phyloP scores from a whole-genome alignment of 2,888 invertebrate species.

The Plutella xylostella region DNA sequence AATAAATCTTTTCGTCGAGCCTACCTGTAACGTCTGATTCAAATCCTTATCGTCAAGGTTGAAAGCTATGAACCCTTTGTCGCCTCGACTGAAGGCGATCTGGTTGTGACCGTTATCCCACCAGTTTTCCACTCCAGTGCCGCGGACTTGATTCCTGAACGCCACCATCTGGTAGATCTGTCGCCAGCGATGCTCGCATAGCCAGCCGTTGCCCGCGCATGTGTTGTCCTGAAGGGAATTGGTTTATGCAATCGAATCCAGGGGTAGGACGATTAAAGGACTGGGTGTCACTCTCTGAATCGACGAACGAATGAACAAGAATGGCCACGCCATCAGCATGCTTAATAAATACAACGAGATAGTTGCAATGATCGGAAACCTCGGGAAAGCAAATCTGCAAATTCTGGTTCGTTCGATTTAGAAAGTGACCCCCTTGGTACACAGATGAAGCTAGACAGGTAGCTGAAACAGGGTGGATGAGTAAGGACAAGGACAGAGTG shows the following conservation, averaged over 20 bases:
- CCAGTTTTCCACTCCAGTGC: conserved; percentile 72
- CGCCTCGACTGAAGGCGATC: conserved; percentile 83
- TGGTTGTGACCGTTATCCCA: conserved; percentile 85
- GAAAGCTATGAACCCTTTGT: conserved; percentile 78
- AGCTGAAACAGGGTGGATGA: too few species aligned
- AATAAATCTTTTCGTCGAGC: too few species aligned
- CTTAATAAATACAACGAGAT: too few species aligned
- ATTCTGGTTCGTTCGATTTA: too few species aligned
- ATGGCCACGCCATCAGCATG: too few species aligned
- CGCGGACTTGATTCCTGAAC: conserved; percentile 75
- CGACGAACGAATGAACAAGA: too few species aligned
- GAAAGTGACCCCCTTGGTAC: too few species aligned
- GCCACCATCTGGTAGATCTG: conserved; percentile 83
- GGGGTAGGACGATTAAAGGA: background rate
- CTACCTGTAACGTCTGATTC: conserved; percentile 64
- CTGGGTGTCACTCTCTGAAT: too few species aligned
- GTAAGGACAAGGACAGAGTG: too few species aligned
- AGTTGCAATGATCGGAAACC: too few species aligned
- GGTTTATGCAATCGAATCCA: background rate
- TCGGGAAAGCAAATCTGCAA: too few species aligned
- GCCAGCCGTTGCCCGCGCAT: conserved; percentile 79
- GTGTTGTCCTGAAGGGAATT: conserved; percentile 52
- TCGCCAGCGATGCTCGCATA: conserved; percentile 87
- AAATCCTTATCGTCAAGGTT: conserved; percentile 74
- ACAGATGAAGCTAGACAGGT: too few species aligned